Conservation (phyloP, 2,113 vertebrate species). For the Periophthalmodon schlosseri region DNA sequence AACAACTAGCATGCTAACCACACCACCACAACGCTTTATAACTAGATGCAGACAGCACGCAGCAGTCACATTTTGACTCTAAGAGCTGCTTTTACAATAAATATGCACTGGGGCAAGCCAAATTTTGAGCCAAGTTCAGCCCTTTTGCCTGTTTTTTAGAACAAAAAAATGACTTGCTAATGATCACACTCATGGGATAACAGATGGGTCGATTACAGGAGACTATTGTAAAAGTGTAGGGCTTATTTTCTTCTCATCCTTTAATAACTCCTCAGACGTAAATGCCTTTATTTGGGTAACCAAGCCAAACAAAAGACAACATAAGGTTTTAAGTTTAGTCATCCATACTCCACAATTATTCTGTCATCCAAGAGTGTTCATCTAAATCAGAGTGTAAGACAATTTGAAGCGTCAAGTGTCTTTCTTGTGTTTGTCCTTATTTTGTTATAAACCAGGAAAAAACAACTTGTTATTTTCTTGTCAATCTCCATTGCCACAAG, state of each 20-base stretch:
- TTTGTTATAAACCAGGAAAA: constrained; percentile 1
- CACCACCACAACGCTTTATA: no score
- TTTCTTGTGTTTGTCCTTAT: neutral
- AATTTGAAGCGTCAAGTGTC: neutral
- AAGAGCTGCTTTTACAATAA: no score
- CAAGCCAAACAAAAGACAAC: neutral
- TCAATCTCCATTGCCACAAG: neutral
- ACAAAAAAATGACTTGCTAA: neutral
- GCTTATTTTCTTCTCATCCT: constrained; percentile 29
- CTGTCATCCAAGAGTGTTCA: neutral
- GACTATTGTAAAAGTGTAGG: constrained; percentile 8
- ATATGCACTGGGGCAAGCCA: no score
- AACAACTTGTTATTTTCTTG: constrained; percentile 11
- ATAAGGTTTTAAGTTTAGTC: neutral
- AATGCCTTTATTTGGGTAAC: neutral
- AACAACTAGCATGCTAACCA: no score
- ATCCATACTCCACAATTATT: neutral
- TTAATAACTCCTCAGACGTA: constrained; percentile 9
- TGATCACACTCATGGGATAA: constrained; percentile 11
- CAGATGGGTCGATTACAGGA: constrained; percentile 13
- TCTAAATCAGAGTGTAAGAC: neutral
- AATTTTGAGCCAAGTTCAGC: no score
- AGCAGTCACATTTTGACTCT: no score
- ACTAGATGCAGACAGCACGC: no score
- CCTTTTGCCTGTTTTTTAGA: no score